These are phyloP conservation scores for Henricia sp. DNA, from an alignment of 53 echinoderm and acorn worm species.

Conservation along the genomic window DNA sequence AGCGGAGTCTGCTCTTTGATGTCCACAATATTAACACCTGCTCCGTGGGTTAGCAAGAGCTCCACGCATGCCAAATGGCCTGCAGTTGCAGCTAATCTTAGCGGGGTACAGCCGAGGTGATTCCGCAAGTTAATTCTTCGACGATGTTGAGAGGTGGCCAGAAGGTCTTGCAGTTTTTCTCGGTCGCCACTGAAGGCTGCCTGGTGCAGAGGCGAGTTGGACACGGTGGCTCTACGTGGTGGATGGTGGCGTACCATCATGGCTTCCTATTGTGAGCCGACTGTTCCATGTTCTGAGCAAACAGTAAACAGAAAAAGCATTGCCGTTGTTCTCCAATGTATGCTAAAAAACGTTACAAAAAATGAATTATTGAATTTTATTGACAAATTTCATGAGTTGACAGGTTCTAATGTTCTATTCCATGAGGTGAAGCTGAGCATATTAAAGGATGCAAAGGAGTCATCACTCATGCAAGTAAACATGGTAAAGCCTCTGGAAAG, in stretches of 20 bases:
- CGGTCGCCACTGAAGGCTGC: conserved; percentile 68
- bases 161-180: conserved; percentile 41
- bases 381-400: no score
- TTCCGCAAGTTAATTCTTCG: conserved; percentile 61
- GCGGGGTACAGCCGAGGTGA: conserved; percentile 76
- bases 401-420: no score
- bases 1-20: conserved; percentile 78
- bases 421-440: no score
- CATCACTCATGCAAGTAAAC: no score
- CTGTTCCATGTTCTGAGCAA: no score
- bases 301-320: no score
- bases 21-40: conserved; percentile 65
- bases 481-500: no score
- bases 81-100: conserved; percentile 72
- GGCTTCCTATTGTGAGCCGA: not conserved
- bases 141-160: conserved; percentile 35
- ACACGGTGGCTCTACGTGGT: conserved; percentile 26
- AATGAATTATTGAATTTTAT: no score
- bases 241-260: conserved; percentile 13
- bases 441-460: no score
- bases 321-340: no score
- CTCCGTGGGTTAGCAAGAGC: conserved; percentile 51
- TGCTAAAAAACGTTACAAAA: no score
- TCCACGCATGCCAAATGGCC: conserved; percentile 60
- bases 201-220: conserved; percentile 70